phyloP scores from a whole-genome alignment of 2,888 invertebrate genomes.

The Penaeus monodon region DNA sequence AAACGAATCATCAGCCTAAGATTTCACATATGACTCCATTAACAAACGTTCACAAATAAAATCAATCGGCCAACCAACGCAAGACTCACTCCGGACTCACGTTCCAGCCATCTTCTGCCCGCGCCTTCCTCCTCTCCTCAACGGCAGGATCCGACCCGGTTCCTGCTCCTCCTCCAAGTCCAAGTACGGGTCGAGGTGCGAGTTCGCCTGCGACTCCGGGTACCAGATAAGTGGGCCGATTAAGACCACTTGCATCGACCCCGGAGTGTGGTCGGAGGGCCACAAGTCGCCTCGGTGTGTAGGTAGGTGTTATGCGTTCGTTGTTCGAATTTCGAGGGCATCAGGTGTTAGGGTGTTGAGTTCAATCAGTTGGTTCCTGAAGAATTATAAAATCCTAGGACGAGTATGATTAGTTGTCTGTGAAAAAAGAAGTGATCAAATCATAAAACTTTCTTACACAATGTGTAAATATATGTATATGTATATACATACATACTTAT shows the following conservation, averaged over 20 bases:
- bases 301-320: conserved; percentile 69
- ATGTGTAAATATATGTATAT: too few species aligned
- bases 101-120: conserved; percentile 72
- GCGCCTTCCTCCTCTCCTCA: conserved; percentile 72
- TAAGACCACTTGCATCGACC: conserved; percentile 72
- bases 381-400: too few species aligned
- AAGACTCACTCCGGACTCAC: neutral
- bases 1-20: too few species aligned
- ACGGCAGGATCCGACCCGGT: conserved; percentile 74
- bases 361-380: neutral
- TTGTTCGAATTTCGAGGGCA: neutral
- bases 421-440: too few species aligned
- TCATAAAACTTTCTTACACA: too few species aligned
- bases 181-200: conserved; percentile 75
- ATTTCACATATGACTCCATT: too few species aligned
- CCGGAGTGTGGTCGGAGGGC: conserved; percentile 74
- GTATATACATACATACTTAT: too few species aligned
- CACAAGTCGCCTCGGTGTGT: conserved; percentile 72
- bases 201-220: conserved; percentile 75
- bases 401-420: too few species aligned
- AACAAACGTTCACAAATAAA: neutral
- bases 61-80: too few species aligned
- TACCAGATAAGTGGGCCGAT: conserved; percentile 75
- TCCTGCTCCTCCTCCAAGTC: conserved; percentile 74
- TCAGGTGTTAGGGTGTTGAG: neutral